Evolutionary conservation across 2,888 invertebrate genomes (phyloP).

Genomic region (Drosophila neonasuta): DNA sequence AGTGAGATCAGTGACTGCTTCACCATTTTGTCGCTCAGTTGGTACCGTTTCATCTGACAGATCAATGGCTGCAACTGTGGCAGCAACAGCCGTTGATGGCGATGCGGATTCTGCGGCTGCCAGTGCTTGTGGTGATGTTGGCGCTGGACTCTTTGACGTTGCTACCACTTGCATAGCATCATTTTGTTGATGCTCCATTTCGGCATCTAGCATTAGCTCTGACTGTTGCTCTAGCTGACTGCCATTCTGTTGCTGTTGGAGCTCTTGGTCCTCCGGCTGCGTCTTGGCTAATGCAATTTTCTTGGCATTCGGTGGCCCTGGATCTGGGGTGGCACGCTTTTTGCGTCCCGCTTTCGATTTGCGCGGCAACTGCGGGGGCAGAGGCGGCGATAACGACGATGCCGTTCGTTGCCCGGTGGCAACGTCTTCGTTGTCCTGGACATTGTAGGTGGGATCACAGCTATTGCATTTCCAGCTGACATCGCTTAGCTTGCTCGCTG

Average conservation of each 20-base stretch:
- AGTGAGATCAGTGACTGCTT: too few relatives aligned
- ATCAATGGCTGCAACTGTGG: not conserved
- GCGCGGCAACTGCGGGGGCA: conserved; percentile 17
- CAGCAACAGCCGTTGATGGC: not conserved
- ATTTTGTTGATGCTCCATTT: too few relatives aligned
- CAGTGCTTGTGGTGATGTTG: not conserved
- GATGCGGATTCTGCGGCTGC: not conserved
- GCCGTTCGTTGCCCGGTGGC: not conserved
- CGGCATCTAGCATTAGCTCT: not conserved
- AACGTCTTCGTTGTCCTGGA: not conserved
- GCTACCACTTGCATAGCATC: too few relatives aligned
- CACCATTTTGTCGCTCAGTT: not conserved
- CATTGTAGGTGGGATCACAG: conserved; percentile 81
- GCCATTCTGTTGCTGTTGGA: not conserved
- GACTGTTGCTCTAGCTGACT: too few relatives aligned
- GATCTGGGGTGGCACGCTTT: conserved; percentile 48
- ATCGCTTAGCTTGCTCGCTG: conserved; percentile 82
- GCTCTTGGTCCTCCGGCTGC: not conserved
- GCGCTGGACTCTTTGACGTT: conserved; percentile 7
- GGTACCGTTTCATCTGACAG: not conserved
- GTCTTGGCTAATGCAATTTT: not conserved
- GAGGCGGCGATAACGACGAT: not conserved
- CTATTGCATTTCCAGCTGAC: conserved; percentile 89
- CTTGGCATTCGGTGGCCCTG: conserved; percentile 12
- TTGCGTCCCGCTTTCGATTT: conserved; percentile 58